A percentile compares a stretch with the other conserved stretches of the same genome.
These are phyloP conservation scores for Thalpophila matura DNA, from an alignment of 2,888 invertebrate species.

Conservation along the genomic window DNA sequence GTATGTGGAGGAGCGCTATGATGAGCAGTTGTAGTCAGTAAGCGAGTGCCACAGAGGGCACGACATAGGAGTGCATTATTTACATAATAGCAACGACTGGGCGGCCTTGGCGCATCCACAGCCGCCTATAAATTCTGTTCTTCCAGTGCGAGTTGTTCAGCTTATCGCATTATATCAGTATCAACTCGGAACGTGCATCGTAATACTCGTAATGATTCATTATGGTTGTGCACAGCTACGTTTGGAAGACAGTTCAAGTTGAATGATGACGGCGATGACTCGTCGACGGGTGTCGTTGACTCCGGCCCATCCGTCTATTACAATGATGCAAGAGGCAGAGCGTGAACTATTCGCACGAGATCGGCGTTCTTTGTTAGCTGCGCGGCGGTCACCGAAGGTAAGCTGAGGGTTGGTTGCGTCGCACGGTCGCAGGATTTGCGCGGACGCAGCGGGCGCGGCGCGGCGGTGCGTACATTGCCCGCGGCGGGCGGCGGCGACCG, in stretches of 20 bases:
- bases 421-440: slow-evolving; percentile 50
- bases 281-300: slow-evolving; percentile 83
- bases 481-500: slow-evolving; percentile 62
- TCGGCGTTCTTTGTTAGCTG: slow-evolving; percentile 67
- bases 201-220: slow-evolving; percentile 67
- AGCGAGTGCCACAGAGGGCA: slow-evolving; percentile 64
- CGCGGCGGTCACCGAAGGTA: slow-evolving; percentile 41
- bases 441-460: slow-evolving; percentile 43
- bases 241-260: slow-evolving; percentile 72
- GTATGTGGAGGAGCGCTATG: slow-evolving; percentile 54
- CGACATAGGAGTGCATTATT: slow-evolving; percentile 76
- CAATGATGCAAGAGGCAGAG: slow-evolving; percentile 81
- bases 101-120: slow-evolving; percentile 80
- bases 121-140: slow-evolving; percentile 66
- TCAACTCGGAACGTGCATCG: slow-evolving; percentile 59
- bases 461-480: slow-evolving; percentile 68
- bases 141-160: slow-evolving; percentile 63
- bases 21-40: slow-evolving; percentile 42
- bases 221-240: slow-evolving; percentile 54
- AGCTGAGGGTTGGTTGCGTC: slow-evolving; percentile 51
- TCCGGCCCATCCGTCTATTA: slow-evolving; percentile 73
- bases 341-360: slow-evolving; percentile 83
- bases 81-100: slow-evolving; percentile 84
- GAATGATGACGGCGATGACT: slow-evolving; percentile 78
- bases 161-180: slow-evolving; percentile 66